Percentiles rank a stretch among this genome's conserved stretches.
phyloP scores from a whole-genome alignment of 2,113 vertebrate species.

The Xenotilapia leptura region DNA sequence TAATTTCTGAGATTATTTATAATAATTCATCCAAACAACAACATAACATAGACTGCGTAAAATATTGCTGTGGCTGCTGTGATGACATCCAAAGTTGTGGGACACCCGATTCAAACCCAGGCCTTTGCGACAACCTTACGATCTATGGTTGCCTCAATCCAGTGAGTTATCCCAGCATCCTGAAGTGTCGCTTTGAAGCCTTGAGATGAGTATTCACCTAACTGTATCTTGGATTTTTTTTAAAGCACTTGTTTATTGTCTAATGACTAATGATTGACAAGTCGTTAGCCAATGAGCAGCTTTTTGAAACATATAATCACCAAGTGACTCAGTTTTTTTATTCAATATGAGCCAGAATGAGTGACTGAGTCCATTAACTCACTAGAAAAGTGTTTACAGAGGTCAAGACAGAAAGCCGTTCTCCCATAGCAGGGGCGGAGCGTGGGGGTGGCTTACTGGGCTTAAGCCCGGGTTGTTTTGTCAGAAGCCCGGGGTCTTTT shows the following conservation, averaged over 20 bases:
- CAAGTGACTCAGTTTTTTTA: background rate
- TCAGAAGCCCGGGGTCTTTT: no score
- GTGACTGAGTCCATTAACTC: background rate
- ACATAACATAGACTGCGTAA: fast-evolving
- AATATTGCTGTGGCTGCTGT: background rate
- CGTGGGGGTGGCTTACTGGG: no score
- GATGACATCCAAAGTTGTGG: background rate
- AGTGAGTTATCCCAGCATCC: background rate
- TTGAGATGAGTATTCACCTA: background rate
- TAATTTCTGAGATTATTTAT: background rate
- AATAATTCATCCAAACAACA: background rate
- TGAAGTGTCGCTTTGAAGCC: fast-evolving
- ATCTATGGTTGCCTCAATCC: background rate
- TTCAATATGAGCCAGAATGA: background rate
- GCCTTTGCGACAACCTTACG: background rate
- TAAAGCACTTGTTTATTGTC: background rate
- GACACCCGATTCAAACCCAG: background rate
- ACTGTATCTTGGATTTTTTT: background rate
- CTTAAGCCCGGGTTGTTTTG: no score
- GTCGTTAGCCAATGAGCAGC: background rate
- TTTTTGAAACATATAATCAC: background rate
- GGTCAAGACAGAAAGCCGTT: background rate
- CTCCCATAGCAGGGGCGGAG: no score
- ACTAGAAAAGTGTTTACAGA: background rate
- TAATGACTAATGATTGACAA: background rate